These are phyloP conservation scores for Mormyrus hasselquistii DNA, from an alignment of 2,797 vertebrate genomes.

Conservation along the genomic window DNA sequence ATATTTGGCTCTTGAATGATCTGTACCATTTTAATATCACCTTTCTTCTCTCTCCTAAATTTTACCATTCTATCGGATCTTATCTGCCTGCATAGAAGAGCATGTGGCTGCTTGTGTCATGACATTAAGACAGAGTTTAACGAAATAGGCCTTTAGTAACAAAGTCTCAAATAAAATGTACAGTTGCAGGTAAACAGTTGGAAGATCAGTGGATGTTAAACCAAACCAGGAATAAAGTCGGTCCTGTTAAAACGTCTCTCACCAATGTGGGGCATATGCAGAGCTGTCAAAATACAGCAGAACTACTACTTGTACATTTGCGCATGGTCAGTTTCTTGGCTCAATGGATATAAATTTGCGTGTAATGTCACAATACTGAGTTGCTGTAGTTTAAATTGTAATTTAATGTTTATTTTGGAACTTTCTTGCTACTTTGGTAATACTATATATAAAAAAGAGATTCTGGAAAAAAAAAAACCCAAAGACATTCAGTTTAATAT, in stretches of 20 bases:
- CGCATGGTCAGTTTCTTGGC: background rate
- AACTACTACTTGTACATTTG: background rate
- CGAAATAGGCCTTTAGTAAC: background rate
- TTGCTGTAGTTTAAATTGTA: background rate
- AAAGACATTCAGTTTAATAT: background rate
- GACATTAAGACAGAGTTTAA: background rate
- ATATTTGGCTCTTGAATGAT: background rate
- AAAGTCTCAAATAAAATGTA: background rate
- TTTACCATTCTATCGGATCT: background rate
- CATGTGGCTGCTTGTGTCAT: background rate
- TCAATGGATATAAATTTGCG: background rate
- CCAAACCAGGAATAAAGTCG: background rate
- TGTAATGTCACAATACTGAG: background rate
- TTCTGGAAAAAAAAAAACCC: background rate
- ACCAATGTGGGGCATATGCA: background rate
- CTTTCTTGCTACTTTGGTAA: background rate
- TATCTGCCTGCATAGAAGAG: background rate
- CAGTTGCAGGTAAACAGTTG: background rate
- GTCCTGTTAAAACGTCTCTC: background rate
- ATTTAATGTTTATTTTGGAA: background rate
- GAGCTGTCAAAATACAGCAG: background rate
- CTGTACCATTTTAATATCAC: background rate
- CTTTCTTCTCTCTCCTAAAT: background rate
- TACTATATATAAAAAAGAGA: background rate
- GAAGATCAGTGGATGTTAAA: background rate